These are phyloP conservation scores for Drosophila mulleri DNA, from an alignment of 2,888 invertebrate genomes.

Conservation along the genomic window DNA sequence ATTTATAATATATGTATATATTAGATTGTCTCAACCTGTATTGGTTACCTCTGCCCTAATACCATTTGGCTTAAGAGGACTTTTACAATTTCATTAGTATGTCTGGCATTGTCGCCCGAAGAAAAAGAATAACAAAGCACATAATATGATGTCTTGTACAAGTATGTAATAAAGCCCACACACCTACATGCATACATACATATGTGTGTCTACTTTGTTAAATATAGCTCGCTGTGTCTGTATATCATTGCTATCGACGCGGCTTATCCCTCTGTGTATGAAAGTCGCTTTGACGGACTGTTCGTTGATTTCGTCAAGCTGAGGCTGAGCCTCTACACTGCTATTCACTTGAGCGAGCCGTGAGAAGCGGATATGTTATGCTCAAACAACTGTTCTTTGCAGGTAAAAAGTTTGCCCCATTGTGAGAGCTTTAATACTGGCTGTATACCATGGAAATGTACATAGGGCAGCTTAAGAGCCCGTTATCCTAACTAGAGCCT, in stretches of 20 bases:
- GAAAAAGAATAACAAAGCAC: slow-evolving; percentile 7
- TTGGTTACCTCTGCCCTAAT: not conserved
- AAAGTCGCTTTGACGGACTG: slow-evolving; percentile 21
- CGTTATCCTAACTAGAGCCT: too few relatives aligned
- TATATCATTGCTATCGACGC: slow-evolving; percentile 33
- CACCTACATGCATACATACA: not conserved
- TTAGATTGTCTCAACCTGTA: not conserved
- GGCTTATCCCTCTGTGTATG: slow-evolving; percentile 47
- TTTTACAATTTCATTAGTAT: slow-evolving; percentile 5
- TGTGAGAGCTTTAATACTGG: not conserved
- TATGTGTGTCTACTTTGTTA: not conserved
- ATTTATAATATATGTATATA: not conserved
- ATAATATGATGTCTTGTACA: slow-evolving; percentile 6
- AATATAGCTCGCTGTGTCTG: slow-evolving; percentile 23
- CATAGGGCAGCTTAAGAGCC: too few relatives aligned
- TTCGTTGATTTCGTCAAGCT: slow-evolving; percentile 9
- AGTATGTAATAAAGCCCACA: not conserved
- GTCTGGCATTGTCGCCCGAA: not conserved
- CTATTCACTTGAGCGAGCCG: not conserved
- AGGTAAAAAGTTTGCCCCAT: too few relatives aligned
- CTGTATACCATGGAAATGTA: not conserved
- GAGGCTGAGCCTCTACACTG: slow-evolving; percentile 25
- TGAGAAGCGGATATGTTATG: not conserved
- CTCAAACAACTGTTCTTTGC: not conserved
- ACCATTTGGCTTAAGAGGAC: not conserved